phyloP scores from a whole-genome alignment of 1,140 invertebrate species.

The Caenorhabditis briggsae region DNA sequence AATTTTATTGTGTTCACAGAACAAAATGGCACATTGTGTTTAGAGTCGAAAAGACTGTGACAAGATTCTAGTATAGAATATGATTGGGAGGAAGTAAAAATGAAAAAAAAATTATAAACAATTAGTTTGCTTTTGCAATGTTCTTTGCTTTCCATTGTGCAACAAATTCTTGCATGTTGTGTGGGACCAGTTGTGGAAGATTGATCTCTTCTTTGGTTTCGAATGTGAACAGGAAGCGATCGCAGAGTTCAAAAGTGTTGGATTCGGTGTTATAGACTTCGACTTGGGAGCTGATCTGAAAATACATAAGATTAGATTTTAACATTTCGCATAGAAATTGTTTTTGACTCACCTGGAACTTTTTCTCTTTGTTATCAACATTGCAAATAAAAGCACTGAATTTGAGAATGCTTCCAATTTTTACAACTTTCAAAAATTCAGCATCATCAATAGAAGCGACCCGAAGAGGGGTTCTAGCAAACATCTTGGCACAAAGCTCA shows the following conservation, averaged over 20 bases:
- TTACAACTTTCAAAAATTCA: slow-evolving; percentile 28
- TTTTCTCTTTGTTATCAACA: slow-evolving; percentile 6
- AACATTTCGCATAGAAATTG: too few species aligned
- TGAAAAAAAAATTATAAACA: neutral
- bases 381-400: slow-evolving; percentile 35
- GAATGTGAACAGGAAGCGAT: slow-evolving; percentile 45
- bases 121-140: slow-evolving; percentile 30
- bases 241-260: slow-evolving; percentile 19
- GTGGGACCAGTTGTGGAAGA: slow-evolving; percentile 32
- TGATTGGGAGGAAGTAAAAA: neutral
- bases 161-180: slow-evolving; percentile 48
- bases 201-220: slow-evolving; percentile 30
- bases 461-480: neutral
- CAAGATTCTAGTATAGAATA: neutral
- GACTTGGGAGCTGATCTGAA: slow-evolving; percentile 40
- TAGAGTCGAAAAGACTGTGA: neutral
- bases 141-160: slow-evolving; percentile 50
- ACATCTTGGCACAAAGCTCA: slow-evolving; percentile 31
- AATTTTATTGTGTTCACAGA: neutral
- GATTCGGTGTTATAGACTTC: slow-evolving; percentile 32
- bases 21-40: neutral
- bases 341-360: slow-evolving; percentile 1
- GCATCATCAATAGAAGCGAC: slow-evolving; percentile 38
- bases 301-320: too few species aligned
- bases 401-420: slow-evolving; percentile 41